A percentile compares a stretch with the other conserved stretches of the same genome.
These are phyloP conservation scores for Tuberolachnus salignus DNA, from an alignment of 2,888 invertebrate species.

Conservation along the genomic window DNA sequence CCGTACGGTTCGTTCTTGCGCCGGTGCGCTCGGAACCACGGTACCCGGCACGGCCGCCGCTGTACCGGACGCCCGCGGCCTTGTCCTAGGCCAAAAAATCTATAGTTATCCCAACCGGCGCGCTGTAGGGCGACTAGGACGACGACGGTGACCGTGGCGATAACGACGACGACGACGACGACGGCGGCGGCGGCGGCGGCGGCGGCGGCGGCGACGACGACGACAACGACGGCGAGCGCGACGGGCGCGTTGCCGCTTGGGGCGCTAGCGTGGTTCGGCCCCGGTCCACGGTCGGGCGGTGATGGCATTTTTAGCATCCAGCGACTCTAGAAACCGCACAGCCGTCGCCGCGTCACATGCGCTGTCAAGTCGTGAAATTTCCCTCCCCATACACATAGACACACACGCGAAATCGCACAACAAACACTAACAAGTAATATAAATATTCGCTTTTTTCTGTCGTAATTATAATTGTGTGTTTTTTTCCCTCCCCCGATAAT, in stretches of 20 bases:
- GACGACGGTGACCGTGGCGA: constrained; percentile 16
- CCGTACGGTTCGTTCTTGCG: not conserved
- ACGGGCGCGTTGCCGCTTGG: constrained; percentile 20
- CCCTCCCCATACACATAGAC: not conserved
- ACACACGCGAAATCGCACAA: not conserved
- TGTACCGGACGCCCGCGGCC: constrained; percentile 21
- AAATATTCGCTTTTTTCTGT: not conserved
- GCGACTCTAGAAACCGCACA: constrained; percentile 47
- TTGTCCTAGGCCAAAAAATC: constrained; percentile 56
- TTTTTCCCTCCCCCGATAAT: no score
- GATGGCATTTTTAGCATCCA: constrained; percentile 53
- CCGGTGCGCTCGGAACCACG: no score
- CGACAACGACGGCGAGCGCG: not conserved
- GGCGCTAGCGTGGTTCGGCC: constrained; percentile 31
- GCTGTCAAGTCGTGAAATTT: constrained; percentile 3
- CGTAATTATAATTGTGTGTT: not conserved
- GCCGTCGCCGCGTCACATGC: constrained; percentile 50
- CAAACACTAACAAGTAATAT: not conserved
- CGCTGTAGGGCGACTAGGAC: not conserved
- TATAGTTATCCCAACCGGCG: constrained; percentile 44
- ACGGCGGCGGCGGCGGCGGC: constrained; percentile 9
- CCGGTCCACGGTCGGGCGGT: constrained; percentile 28
- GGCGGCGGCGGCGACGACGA: constrained; percentile 15
- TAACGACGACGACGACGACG: not conserved
- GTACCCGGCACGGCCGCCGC: not conserved